These are phyloP conservation scores for Drosophila biarmipes DNA, from an alignment of 1,140 invertebrate genomes.

Conservation along the genomic window DNA sequence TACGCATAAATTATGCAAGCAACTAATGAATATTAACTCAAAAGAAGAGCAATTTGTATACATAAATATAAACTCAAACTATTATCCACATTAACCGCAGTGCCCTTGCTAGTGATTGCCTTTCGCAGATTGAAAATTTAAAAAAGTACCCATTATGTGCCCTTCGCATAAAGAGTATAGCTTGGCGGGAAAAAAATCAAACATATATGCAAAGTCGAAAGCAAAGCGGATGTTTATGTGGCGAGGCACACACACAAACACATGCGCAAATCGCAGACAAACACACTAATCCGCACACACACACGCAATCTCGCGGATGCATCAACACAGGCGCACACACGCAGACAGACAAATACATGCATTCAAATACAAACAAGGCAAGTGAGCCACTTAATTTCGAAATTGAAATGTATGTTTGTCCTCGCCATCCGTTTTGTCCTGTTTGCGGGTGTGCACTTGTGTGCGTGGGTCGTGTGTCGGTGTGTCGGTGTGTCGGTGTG, in stretches of 20 bases:
- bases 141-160: background rate
- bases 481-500: too few relatives aligned
- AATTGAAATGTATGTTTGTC: constrained; percentile 73
- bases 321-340: background rate
- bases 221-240: constrained; percentile 68
- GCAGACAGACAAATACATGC: constrained; percentile 35
- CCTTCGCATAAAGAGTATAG: constrained; percentile 1
- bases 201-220: constrained; percentile 45
- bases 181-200: constrained; percentile 20
- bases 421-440: constrained; percentile 28
- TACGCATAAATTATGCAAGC: too few relatives aligned
- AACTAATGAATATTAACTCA: too few relatives aligned
- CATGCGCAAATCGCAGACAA: constrained; percentile 30
- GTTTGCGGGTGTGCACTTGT: constrained; percentile 14
- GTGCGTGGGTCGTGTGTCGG: background rate
- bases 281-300: constrained; percentile 27
- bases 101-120: too few relatives aligned
- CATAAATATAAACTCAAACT: too few relatives aligned
- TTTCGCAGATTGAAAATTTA: too few relatives aligned
- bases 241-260: constrained; percentile 42
- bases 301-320: constrained; percentile 9
- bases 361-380: constrained; percentile 57
- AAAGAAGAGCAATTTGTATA: too few relatives aligned
- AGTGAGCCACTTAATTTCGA: constrained; percentile 80
- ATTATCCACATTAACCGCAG: too few relatives aligned